phyloP scores from a whole-genome alignment of 2,113 vertebrate species.

The Cynoglossus semilaevis region DNA sequence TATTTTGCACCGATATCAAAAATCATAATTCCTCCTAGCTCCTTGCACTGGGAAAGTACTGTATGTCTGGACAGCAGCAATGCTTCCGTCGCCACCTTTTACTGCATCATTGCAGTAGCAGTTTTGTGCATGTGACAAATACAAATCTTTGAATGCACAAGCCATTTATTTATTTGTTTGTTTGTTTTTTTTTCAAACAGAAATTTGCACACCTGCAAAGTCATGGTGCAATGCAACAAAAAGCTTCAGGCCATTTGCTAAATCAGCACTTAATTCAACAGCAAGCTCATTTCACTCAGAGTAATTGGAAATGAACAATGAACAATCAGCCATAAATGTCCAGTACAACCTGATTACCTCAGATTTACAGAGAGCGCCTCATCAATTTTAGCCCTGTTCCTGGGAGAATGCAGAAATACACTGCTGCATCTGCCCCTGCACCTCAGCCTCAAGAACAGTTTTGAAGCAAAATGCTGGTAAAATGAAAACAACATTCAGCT shows the following conservation, averaged over 20 bases:
- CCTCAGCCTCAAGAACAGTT: conserved; percentile 13
- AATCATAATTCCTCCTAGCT: too few relatives aligned
- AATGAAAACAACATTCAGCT: conserved; percentile 46
- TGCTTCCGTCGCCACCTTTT: background rate
- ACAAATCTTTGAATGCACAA: background rate
- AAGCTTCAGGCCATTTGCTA: conserved; percentile 20
- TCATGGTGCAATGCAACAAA: conserved; percentile 3
- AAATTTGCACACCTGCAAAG: conserved; percentile 21
- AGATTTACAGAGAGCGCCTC: conserved; percentile 20
- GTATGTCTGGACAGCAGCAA: background rate
- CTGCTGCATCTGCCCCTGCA: conserved; percentile 9
- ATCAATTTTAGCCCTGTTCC: conserved; percentile 16
- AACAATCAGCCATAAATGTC: conserved; percentile 31
- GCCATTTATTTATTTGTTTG: background rate
- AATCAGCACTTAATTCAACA: conserved; percentile 37
- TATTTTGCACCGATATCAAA: too few relatives aligned
- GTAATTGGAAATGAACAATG: conserved; percentile 44
- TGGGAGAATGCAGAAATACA: conserved; percentile 16
- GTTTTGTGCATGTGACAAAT: background rate
- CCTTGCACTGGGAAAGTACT: too few relatives aligned
- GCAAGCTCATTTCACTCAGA: conserved; percentile 24
- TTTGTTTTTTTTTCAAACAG: background rate
- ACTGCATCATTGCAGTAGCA: background rate
- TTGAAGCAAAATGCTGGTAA: conserved; percentile 16
- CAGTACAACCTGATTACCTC: conserved; percentile 26